Base-by-base conservation (phyloP, 2,797 vertebrate genomes). In the Eulemur albifrons region DNA sequence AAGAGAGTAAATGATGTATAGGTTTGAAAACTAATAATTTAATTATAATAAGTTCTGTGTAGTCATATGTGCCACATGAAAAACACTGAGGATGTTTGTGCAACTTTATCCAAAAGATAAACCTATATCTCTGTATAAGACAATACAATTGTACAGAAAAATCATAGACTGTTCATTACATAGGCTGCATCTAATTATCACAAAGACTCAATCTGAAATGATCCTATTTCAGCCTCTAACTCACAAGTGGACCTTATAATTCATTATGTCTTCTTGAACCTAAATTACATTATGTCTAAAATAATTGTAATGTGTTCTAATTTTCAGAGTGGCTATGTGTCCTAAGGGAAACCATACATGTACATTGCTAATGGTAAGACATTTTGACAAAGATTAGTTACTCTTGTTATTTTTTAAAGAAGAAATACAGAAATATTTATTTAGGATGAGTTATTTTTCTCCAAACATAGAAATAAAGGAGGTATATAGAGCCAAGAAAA, bases 381-480 rank as follows among this genome's bases (percentile, higher is more conserved):
- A 94, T 48, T 73, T 87, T 88, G 73, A 90, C 43, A 80, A 77
- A 84, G 65, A 83, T 35, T n/a, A 85, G 32, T 90, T 57, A 76
- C 20, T 72, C 65, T 50, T 85, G 59, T 81, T 95, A 93, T 80
- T 15, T 38, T 48, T 17, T 40, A 43, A 84, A 52, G 25, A 35
- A 80, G 5, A 32, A 95, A 75, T 15, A 38, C 20, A 87, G 75
- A 86, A 86, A 2, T 67, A 88, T 52, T 94, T 3, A 80, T 93
- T 81, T 88, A 48, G 9, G 23, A 77, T 67, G 20, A 5, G n/a
- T 76, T 18, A 30, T 65, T 95, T 96, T 80, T 67, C 23, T 57
- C 54, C 18, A 85, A 8, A 67, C 17, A 80, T 25, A 91, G 5
- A 75, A 35, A 88, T 18, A 82, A 38, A 76, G 30, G 15, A 70